These are phyloP conservation scores for Stenopsyche tienmushanensis DNA, from an alignment of 1,140 invertebrate genomes.

Conservation along the genomic window DNA sequence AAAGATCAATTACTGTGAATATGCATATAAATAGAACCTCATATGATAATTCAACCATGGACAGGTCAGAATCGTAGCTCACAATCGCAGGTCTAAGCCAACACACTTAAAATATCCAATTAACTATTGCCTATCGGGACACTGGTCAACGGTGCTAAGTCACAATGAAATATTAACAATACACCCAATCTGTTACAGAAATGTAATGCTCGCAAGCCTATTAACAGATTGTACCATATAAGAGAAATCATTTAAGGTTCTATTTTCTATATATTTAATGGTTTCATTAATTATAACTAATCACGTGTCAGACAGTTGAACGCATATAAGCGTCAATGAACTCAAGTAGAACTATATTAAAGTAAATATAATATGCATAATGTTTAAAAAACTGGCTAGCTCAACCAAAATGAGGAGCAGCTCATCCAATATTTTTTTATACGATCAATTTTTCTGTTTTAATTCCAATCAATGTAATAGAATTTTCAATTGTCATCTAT, in stretches of 20 bases:
- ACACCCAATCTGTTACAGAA: background rate
- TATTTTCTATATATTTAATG: slow-evolving; percentile 13
- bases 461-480: background rate
- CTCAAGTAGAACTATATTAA: slow-evolving; percentile 21
- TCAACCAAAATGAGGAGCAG: background rate
- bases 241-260: slow-evolving; percentile 5
- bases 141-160: too few species aligned
- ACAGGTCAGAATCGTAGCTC: too few species aligned
- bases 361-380: slow-evolving; percentile 20
- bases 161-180: background rate
- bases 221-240: background rate
- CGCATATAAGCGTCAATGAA: slow-evolving; percentile 25
- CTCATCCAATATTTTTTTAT: background rate
- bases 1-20: too few species aligned
- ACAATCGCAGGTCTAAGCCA: background rate
- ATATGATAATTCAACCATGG: too few species aligned
- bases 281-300: slow-evolving; percentile 30
- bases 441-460: background rate
- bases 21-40: too few species aligned
- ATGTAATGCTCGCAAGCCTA: background rate
- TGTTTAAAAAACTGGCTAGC: slow-evolving; percentile 15
- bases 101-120: background rate
- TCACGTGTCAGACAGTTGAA: slow-evolving; percentile 29
- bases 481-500: too few species aligned
- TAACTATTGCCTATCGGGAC: background rate